Percentiles rank a stretch among this genome's conserved stretches.
Evolutionary conservation across 2,113 vertebrate species (phyloP).

Genomic region (Alosa alosa): DNA sequence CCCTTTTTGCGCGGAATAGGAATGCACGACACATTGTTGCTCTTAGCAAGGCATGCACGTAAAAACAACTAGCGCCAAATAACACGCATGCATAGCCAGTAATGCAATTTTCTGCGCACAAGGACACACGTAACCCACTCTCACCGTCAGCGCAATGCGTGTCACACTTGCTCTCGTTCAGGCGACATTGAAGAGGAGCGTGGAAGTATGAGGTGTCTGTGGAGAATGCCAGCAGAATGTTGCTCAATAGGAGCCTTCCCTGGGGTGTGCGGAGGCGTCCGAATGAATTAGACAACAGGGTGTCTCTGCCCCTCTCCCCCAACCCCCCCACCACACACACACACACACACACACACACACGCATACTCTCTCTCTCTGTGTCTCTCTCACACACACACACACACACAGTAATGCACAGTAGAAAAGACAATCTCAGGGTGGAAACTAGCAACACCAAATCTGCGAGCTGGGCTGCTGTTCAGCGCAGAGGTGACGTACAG

Average conservation of each 20-base stretch:
- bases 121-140: background rate
- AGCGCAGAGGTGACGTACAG: background rate
- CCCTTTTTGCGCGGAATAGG: background rate
- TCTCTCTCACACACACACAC: slow-evolving; percentile 17
- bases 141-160: background rate
- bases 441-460: background rate
- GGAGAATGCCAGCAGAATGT: background rate
- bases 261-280: background rate
- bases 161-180: background rate
- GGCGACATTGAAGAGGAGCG: background rate
- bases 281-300: background rate
- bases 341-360: slow-evolving; percentile 13
- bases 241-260: slow-evolving; percentile 11
- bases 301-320: slow-evolving; percentile 41
- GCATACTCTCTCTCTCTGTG: background rate
- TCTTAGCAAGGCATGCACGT: background rate
- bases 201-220: background rate
- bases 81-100: background rate
- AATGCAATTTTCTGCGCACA: background rate
- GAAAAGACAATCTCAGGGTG: slow-evolving; percentile 21
- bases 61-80: background rate
- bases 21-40: background rate
- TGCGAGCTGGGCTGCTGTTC: background rate
- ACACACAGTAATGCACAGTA: slow-evolving; percentile 8
- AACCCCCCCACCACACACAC: slow-evolving; percentile 14